phyloP scores from a whole-genome alignment of 2,113 vertebrate species.

The Pavo muticus region DNA sequence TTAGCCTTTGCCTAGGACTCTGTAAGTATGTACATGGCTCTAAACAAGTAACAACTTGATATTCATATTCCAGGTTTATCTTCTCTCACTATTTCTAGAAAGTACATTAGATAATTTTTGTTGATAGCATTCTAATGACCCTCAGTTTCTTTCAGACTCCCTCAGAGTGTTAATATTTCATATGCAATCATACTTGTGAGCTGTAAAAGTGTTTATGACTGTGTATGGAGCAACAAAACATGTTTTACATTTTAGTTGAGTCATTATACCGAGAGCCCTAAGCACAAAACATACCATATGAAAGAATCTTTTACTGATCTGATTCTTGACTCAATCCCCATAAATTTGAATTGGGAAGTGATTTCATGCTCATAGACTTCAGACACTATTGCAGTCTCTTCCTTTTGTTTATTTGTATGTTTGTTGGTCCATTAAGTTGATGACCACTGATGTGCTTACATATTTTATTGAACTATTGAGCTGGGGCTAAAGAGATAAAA shows the following conservation, averaged over 20 bases:
- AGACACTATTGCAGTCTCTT: not conserved
- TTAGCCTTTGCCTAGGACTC: not conserved
- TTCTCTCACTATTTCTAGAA: not conserved
- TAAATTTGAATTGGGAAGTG: not conserved
- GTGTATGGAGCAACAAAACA: not conserved
- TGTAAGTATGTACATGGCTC: not conserved
- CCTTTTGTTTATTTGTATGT: not conserved
- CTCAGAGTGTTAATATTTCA: slow-evolving; percentile 39
- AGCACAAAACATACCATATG: not conserved
- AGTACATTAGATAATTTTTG: not conserved
- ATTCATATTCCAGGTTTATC: not conserved
- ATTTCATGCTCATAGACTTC: not conserved
- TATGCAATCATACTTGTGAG: not conserved
- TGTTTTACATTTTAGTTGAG: not conserved
- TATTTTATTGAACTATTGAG: not conserved
- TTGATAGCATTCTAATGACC: not conserved
- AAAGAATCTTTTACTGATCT: not conserved
- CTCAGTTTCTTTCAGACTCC: not conserved
- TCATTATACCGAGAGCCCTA: not conserved
- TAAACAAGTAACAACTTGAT: not conserved
- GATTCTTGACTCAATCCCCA: not conserved
- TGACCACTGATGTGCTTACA: not conserved
- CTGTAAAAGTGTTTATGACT: not conserved
- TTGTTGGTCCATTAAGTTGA: not conserved
- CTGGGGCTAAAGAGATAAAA: not conserved